Evolutionary conservation across 2,113 vertebrate genomes (phyloP).

Genomic region (Neodon shergylaensis): DNA sequence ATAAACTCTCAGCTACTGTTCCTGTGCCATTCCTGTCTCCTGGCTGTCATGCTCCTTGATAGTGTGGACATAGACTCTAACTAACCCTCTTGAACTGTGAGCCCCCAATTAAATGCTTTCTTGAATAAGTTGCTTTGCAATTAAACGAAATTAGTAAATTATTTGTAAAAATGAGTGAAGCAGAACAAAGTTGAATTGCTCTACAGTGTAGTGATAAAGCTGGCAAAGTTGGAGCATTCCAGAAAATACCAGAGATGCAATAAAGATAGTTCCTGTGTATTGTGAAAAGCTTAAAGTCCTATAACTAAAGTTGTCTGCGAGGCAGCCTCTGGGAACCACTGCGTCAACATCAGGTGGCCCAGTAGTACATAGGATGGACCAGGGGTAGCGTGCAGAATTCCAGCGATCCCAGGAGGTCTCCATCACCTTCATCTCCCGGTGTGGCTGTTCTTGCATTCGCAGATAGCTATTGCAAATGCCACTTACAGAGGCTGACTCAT

Average conservation of each 20-base stretch:
- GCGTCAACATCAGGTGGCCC: too few relatives aligned
- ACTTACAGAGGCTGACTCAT: not conserved
- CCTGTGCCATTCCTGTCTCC: not conserved
- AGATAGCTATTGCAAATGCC: not conserved
- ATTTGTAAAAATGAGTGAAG: not conserved
- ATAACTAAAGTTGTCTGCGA: not conserved
- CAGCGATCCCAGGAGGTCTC: not conserved
- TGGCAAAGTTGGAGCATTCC: not conserved
- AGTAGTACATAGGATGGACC: not conserved
- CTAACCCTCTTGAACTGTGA: not conserved
- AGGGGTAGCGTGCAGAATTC: not conserved
- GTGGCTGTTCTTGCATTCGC: not conserved
- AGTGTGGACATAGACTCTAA: not conserved
- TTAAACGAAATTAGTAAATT: not conserved
- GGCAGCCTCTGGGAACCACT: not conserved
- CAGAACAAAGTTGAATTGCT: not conserved
- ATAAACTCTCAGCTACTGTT: not conserved
- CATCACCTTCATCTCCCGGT: fast-evolving
- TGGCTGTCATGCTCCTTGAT: not conserved
- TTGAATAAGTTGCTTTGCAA: not conserved
- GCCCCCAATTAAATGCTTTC: too few relatives aligned
- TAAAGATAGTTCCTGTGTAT: not conserved
- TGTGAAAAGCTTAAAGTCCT: not conserved
- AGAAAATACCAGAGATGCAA: not conserved
- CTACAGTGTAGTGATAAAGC: not conserved